Conservation (phyloP, 2,113 vertebrate species). For the Solenodon paradoxus region DNA sequence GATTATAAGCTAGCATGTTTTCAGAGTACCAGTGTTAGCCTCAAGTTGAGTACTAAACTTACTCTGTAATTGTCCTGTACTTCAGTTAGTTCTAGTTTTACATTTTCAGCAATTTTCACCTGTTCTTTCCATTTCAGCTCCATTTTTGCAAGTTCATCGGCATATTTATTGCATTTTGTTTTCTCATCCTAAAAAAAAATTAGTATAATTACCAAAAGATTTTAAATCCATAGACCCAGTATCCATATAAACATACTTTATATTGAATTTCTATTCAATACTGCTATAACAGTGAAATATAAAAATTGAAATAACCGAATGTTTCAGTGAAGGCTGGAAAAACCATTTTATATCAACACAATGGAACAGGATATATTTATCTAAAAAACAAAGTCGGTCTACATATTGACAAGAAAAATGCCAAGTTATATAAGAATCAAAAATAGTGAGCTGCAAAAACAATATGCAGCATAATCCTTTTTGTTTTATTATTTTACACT, state of each 20-base stretch:
- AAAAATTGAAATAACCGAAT: conserved; percentile 1
- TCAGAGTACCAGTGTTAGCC: neutral
- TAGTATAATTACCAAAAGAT: conserved; percentile 40
- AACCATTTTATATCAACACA: conserved; percentile 21
- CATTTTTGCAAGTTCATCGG: conserved; percentile 94
- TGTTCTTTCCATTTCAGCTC: conserved; percentile 97
- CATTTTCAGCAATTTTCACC: conserved; percentile 89
- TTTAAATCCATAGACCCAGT: conserved; percentile 12
- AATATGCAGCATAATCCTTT: neutral
- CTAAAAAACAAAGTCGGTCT: neutral
- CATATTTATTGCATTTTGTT: conserved; percentile 91
- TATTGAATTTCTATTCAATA: neutral
- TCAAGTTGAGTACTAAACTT: conserved; percentile 60
- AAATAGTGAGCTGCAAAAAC: conserved; percentile 21
- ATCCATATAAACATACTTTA: neutral
- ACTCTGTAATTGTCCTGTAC: conserved; percentile 94
- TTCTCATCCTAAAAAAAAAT: conserved; percentile 91
- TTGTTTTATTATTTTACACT: too few relatives aligned
- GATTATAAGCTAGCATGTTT: conserved; percentile 16
- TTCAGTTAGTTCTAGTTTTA: conserved; percentile 90
- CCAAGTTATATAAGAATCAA: neutral
- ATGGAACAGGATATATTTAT: neutral
- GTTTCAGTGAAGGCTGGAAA: neutral
- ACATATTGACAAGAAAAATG: neutral
- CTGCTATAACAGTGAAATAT: neutral